A percentile compares a stretch with the other conserved stretches of the same genome.
These are phyloP conservation scores for Chlorocebus sabaeus DNA, from an alignment of 2,113 vertebrate species.

Conservation along the genomic window DNA sequence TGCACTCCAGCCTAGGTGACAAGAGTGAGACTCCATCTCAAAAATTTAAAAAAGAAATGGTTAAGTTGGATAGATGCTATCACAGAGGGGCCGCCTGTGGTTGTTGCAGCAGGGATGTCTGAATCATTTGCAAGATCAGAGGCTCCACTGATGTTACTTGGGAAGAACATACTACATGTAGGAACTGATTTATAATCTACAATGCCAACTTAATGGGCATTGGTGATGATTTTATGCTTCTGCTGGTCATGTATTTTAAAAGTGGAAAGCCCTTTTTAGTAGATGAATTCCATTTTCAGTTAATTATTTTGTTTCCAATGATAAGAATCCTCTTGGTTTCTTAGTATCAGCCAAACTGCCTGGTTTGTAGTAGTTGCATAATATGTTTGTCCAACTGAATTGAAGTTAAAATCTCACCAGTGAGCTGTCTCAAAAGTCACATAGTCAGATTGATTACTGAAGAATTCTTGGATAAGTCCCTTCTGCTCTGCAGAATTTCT, in stretches of 20 bases:
- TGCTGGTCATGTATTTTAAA: neutral
- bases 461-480: neutral
- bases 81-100: accelerated
- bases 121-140: neutral
- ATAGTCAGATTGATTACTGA: neutral
- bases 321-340: neutral
- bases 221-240: neutral
- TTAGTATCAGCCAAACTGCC: neutral
- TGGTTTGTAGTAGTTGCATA: neutral
- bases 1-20: neutral
- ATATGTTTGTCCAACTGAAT: neutral
- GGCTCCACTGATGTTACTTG: neutral
- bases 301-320: neutral
- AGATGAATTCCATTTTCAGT: neutral
- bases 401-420: neutral
- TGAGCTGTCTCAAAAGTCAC: neutral
- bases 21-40: neutral
- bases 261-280: neutral
- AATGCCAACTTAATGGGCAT: neutral
- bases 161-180: neutral
- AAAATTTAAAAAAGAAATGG: neutral
- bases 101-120: accelerated
- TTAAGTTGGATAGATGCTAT: neutral
- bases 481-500: neutral
- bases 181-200: neutral